These are phyloP conservation scores for Myopa testacea DNA, from an alignment of 2,888 invertebrate species.

Conservation along the genomic window DNA sequence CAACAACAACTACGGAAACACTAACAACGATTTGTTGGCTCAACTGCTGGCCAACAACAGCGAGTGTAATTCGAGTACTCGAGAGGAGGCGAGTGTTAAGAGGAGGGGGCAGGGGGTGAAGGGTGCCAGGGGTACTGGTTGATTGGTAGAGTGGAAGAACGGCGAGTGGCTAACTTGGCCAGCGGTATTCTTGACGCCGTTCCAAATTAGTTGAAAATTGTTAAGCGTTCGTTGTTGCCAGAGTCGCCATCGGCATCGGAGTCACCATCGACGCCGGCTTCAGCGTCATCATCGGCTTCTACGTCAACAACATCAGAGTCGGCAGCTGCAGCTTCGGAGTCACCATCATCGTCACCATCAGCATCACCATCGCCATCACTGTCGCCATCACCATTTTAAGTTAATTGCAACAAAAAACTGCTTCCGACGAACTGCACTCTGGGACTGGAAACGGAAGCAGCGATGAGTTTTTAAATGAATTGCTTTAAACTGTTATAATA, in stretches of 20 bases:
- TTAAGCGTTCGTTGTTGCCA: conserved; percentile 4
- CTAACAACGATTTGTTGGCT: conserved; percentile 16
- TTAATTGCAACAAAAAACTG: conserved; percentile 28
- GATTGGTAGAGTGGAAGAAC: conserved; percentile 43
- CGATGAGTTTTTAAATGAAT: conserved; percentile 9
- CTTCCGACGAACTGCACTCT: neutral
- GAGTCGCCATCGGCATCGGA: neutral
- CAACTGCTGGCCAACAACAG: neutral
- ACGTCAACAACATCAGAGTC: too few species aligned
- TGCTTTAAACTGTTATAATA: conserved; percentile 20
- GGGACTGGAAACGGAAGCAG: neutral
- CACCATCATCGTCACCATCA: too few species aligned
- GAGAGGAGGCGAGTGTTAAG: neutral
- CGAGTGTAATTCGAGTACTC: neutral
- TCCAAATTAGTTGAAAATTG: conserved; percentile 60
- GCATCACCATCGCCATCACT: neutral
- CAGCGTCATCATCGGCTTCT: neutral
- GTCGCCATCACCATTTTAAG: conserved; percentile 30
- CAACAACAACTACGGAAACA: conserved; percentile 24
- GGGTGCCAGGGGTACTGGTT: conserved; percentile 29
- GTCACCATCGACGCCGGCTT: neutral
- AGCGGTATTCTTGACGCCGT: conserved; percentile 58
- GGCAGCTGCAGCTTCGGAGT: too few species aligned
- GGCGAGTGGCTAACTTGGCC: conserved; percentile 40
- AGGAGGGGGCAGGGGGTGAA: neutral